Conservation (phyloP, 1,140 invertebrate species). For the Hydropsyche tenuis region DNA sequence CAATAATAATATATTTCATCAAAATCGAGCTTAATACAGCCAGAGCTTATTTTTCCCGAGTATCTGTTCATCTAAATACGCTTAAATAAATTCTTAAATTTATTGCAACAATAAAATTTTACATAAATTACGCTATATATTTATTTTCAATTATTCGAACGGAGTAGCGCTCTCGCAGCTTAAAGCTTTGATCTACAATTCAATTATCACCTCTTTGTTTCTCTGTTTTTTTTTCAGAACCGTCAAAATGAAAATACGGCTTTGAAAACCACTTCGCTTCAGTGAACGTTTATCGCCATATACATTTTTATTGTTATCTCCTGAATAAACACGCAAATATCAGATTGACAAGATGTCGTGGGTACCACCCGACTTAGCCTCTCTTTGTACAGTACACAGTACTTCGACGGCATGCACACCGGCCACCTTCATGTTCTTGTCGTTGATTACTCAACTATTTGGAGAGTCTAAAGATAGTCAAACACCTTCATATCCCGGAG, state of each 20-base stretch:
- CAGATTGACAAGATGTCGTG: conserved; percentile 58
- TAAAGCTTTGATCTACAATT: conserved; percentile 3
- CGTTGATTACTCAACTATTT: conserved; percentile 61
- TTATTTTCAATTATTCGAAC: conserved; percentile 14
- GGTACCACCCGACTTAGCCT: conserved; percentile 60
- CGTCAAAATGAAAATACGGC: conserved; percentile 8
- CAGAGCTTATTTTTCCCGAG: not conserved
- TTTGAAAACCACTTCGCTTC: not conserved
- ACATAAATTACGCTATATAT: not conserved
- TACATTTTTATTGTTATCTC: not conserved
- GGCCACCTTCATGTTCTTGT: conserved; percentile 60
- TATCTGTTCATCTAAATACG: not conserved
- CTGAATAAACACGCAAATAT: not conserved
- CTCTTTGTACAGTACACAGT: conserved; percentile 57
- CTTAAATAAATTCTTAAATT: not conserved
- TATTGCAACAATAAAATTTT: not conserved
- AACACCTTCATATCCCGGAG: not conserved
- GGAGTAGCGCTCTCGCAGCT: not conserved
- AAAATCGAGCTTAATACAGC: too few species aligned
- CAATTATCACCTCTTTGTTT: not conserved
- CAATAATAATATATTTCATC: too few species aligned
- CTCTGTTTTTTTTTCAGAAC: conserved; percentile 6
- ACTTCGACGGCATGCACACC: conserved; percentile 62
- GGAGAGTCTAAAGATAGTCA: conserved; percentile 59
- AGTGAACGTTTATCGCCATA: not conserved